A percentile compares a stretch with the other conserved stretches of the same genome.
phyloP scores from a whole-genome alignment of 2,113 vertebrate genomes.

The Telmatochromis sp. region DNA sequence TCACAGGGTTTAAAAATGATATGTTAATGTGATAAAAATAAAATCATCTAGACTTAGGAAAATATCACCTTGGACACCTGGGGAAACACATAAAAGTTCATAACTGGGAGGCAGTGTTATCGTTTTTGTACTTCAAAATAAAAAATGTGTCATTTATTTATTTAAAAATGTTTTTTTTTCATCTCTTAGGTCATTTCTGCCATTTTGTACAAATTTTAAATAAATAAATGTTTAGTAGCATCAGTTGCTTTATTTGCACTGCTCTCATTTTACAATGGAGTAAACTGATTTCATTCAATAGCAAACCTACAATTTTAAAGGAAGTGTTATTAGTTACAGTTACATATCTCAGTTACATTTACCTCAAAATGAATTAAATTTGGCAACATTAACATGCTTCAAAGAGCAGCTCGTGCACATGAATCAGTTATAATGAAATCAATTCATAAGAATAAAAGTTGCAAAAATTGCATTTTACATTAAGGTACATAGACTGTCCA shows the following conservation, averaged over 20 bases:
- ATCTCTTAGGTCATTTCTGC: neutral
- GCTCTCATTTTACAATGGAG: neutral
- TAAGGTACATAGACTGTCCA: constrained; percentile 67
- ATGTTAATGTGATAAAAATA: neutral
- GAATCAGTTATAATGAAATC: constrained; percentile 15
- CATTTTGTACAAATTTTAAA: neutral
- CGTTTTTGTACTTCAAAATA: neutral
- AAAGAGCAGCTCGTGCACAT: constrained; percentile 10
- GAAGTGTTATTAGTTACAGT: neutral
- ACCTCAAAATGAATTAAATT: constrained; percentile 15
- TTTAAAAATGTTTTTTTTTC: neutral
- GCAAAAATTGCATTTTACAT: constrained; percentile 42
- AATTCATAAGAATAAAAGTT: constrained; percentile 16
- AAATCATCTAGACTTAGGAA: neutral
- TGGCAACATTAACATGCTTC: neutral
- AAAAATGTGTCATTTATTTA: neutral
- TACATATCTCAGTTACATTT: neutral
- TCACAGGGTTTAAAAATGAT: constrained; percentile 2
- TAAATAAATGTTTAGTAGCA: neutral
- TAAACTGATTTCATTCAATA: neutral
- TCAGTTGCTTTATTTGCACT: neutral
- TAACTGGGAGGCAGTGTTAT: neutral
- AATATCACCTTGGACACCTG: neutral
- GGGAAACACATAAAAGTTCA: neutral
- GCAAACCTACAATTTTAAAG: neutral